A percentile compares a stretch with the other conserved stretches of the same genome.
Evolutionary conservation across 2,888 invertebrate species (phyloP).

Genomic region (Leucozona laternaria): DNA sequence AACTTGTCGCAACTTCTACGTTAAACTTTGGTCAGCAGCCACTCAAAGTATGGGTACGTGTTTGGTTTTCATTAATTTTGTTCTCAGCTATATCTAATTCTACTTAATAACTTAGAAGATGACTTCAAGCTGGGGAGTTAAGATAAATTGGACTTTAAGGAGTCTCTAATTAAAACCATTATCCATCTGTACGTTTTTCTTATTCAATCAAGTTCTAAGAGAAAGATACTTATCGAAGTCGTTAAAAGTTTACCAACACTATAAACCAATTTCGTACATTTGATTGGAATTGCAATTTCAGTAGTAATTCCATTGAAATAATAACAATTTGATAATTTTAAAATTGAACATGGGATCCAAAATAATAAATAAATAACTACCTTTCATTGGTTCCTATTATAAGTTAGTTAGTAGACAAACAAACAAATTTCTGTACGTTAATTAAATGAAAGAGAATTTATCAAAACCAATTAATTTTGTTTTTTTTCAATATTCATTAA

Average conservation of each 20-base stretch:
- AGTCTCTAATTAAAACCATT: background rate
- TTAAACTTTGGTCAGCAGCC: background rate
- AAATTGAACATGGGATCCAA: background rate
- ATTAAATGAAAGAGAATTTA: background rate
- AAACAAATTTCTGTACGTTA: background rate
- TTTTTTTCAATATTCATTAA: background rate
- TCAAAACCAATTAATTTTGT: background rate
- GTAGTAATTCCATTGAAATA: background rate
- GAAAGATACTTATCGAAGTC: background rate
- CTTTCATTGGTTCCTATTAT: too few species aligned
- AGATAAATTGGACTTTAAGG: too few species aligned
- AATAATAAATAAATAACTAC: background rate
- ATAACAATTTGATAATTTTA: background rate
- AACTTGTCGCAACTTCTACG: background rate
- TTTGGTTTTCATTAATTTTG: background rate
- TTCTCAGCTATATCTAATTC: background rate
- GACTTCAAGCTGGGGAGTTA: background rate
- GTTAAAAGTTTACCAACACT: background rate
- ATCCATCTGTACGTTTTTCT: background rate
- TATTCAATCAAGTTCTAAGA: background rate
- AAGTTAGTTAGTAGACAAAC: background rate
- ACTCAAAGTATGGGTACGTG: background rate
- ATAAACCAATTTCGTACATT: background rate
- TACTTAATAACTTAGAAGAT: background rate
- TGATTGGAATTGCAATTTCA: background rate